Conservation (phyloP, 2,888 invertebrate genomes). For the Dysmachus trigonus region DNA sequence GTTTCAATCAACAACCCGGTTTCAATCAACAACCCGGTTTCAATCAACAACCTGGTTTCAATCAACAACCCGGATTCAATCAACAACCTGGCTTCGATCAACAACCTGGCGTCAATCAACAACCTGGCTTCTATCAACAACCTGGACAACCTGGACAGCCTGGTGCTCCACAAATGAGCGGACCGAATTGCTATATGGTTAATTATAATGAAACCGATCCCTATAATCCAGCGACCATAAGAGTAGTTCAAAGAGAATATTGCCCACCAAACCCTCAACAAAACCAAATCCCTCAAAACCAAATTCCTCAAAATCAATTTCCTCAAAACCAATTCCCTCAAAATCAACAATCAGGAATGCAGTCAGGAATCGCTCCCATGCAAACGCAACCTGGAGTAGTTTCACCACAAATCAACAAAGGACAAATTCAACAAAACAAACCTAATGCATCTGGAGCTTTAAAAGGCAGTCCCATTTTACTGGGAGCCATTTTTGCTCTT, state of each 20-base stretch:
- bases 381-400: background rate
- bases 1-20: background rate
- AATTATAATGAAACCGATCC: constrained; percentile 62
- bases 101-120: too few relatives aligned
- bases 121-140: too few relatives aligned
- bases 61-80: background rate
- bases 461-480: background rate
- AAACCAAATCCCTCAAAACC: background rate
- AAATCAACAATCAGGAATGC: constrained; percentile 51
- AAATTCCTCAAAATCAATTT: background rate
- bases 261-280: constrained; percentile 58
- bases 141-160: too few relatives aligned
- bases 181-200: constrained; percentile 58
- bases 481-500: background rate
- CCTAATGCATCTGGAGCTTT: background rate
- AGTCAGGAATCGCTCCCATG: background rate
- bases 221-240: constrained; percentile 58
- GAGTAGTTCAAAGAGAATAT: constrained; percentile 59
- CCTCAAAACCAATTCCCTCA: background rate
- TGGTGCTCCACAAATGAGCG: background rate
- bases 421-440: background rate
- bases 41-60: background rate
- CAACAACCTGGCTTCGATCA: background rate
- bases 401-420: background rate
- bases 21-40: background rate